phyloP scores from a whole-genome alignment of 2,797 vertebrate species.

The Avahi laniger region DNA sequence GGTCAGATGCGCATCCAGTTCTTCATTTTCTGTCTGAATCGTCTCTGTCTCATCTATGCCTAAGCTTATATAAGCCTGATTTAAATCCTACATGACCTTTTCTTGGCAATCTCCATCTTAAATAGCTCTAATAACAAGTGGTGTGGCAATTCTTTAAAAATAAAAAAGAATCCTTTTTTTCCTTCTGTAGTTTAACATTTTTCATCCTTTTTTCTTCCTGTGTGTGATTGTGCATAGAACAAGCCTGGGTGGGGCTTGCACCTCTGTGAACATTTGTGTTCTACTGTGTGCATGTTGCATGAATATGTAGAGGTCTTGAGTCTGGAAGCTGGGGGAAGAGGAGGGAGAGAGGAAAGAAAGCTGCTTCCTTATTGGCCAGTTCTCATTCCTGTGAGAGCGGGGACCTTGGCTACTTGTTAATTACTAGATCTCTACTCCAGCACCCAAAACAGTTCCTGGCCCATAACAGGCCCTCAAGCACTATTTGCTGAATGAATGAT shows the following conservation, averaged over 20 bases:
- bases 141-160: neutral
- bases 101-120: neutral
- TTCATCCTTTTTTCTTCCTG: neutral
- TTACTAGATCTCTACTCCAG: neutral
- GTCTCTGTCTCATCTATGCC: neutral
- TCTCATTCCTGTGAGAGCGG: neutral
- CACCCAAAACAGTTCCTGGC: neutral
- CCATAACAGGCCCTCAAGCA: neutral
- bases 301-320: neutral
- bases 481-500: neutral
- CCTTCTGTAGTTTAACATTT: neutral
- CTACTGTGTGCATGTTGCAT: neutral
- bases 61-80: neutral
- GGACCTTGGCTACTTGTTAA: neutral
- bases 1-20: neutral
- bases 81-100: neutral
- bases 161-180: neutral
- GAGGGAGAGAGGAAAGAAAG: neutral
- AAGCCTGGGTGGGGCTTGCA: neutral
- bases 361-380: neutral
- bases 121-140: neutral
- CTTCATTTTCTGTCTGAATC: neutral
- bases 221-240: neutral
- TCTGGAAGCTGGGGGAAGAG: neutral
- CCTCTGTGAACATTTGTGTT: accelerated